These are phyloP conservation scores for Malurus splendens DNA, from an alignment of 2,797 vertebrate species.

Conservation along the genomic window DNA sequence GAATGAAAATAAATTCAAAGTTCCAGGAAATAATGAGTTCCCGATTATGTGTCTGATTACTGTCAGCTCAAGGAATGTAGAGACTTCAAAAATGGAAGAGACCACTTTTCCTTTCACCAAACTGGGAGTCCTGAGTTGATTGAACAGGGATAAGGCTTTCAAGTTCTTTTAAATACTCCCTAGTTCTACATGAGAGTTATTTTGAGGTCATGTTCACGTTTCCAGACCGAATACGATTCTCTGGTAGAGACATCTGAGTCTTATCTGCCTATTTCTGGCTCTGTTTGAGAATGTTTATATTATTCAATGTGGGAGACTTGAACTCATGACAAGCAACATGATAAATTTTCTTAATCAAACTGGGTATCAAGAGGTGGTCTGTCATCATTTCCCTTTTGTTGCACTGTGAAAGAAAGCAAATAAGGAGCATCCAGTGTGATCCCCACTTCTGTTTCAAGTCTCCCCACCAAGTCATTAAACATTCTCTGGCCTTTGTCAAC, in stretches of 20 bases:
- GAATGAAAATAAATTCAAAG: conserved; percentile 54
- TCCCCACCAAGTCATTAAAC: conserved; percentile 73
- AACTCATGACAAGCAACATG: conserved; percentile 68
- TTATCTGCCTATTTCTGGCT: conserved; percentile 69
- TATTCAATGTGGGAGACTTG: conserved; percentile 66
- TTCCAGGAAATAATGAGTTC: conserved; percentile 52
- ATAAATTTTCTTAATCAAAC: conserved; percentile 75
- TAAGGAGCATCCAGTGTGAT: conserved; percentile 57
- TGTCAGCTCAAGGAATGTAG: conserved; percentile 15
- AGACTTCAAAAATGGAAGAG: conserved; percentile 3
- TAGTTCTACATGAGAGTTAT: conserved; percentile 24
- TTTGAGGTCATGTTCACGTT: conserved; percentile 31
- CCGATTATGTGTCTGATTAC: conserved; percentile 24
- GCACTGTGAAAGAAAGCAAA: conserved; percentile 56
- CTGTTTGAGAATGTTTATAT: conserved; percentile 68
- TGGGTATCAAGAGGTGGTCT: conserved; percentile 72
- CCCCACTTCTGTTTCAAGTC: conserved; percentile 72
- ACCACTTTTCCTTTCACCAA: conserved; percentile 29
- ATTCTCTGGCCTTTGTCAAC: conserved; percentile 79
- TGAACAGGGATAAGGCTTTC: neutral
- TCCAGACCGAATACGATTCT: conserved; percentile 7
- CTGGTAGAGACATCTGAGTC: conserved; percentile 66
- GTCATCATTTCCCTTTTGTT: conserved; percentile 72
- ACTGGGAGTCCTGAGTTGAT: neutral
- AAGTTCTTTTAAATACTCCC: neutral